Evolutionary conservation across 1,140 invertebrate genomes (phyloP).

Genomic region (Coptotermes formosanus): DNA sequence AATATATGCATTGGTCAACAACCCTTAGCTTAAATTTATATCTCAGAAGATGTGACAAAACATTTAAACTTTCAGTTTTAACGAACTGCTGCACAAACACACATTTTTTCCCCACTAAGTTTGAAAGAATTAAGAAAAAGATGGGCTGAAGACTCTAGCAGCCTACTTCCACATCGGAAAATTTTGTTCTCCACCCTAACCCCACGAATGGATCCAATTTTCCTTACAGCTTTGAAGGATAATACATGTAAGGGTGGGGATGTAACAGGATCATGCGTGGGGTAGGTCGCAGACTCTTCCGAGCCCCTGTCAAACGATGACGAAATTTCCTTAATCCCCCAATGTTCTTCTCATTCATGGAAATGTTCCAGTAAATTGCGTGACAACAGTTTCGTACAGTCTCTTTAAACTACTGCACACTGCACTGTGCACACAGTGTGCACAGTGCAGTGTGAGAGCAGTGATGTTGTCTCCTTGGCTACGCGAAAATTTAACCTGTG

Average conservation of each 20-base stretch:
- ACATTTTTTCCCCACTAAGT: too few relatives aligned
- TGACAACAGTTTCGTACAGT: not conserved
- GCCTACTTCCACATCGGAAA: not conserved
- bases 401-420: not conserved
- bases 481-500: too few relatives aligned
- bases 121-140: not conserved
- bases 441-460: too few relatives aligned
- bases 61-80: too few relatives aligned
- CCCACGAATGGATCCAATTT: not conserved
- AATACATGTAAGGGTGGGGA: not conserved
- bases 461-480: too few relatives aligned
- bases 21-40: too few relatives aligned
- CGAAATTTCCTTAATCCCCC: not conserved
- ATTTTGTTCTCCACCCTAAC: not conserved
- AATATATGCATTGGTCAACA: too few relatives aligned
- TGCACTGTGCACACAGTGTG: too few relatives aligned
- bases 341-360: constrained; percentile 5
- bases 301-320: constrained; percentile 7
- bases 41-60: too few relatives aligned
- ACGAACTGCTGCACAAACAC: too few relatives aligned
- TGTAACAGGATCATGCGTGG: constrained; percentile 4
- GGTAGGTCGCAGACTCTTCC: not conserved
- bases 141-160: not conserved
- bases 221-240: not conserved
- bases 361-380: not conserved